These are phyloP conservation scores for Watersipora subatra DNA, from an alignment of 1,140 invertebrate species.

Conservation along the genomic window DNA sequence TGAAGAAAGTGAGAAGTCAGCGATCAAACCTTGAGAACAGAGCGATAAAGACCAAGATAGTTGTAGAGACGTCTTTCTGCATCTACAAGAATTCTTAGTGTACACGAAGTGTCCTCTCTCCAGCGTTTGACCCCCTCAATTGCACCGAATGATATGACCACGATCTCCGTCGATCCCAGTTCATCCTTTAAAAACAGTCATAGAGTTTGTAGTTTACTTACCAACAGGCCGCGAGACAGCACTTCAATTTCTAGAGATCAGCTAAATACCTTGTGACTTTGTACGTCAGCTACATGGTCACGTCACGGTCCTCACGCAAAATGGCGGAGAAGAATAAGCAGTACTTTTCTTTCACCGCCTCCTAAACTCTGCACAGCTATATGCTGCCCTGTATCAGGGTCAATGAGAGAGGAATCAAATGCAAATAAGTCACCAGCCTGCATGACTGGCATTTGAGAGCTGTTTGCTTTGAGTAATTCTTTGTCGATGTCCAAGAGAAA, in stretches of 20 bases:
- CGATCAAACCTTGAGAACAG: constrained; percentile 17
- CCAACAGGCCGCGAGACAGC: too few relatives aligned
- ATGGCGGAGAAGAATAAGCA: constrained; percentile 25
- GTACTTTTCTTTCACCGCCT: constrained; percentile 7
- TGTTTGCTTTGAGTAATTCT: constrained; percentile 9
- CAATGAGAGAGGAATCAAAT: constrained; percentile 10
- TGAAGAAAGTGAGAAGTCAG: too few relatives aligned
- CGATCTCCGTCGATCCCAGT: not conserved
- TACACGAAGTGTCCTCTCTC: constrained; percentile 22
- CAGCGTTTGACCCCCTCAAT: constrained; percentile 21
- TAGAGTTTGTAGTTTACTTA: not conserved
- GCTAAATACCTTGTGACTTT: not conserved
- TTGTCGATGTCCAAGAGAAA: constrained; percentile 19
- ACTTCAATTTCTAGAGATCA: not conserved
- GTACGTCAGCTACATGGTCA: constrained; percentile 15
- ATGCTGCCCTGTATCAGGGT: constrained; percentile 15
- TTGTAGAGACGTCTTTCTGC: constrained; percentile 20
- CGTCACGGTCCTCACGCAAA: constrained; percentile 36
- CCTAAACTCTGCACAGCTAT: constrained; percentile 13
- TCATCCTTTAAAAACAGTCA: not conserved
- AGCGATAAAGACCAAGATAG: constrained; percentile 18
- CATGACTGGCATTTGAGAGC: constrained; percentile 6
- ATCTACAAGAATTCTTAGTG: constrained; percentile 23
- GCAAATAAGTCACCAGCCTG: constrained; percentile 10
- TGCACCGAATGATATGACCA: constrained; percentile 24